Base-by-base conservation (phyloP, 2,888 invertebrate species). In the Phragmatobia fuliginosa region DNA sequence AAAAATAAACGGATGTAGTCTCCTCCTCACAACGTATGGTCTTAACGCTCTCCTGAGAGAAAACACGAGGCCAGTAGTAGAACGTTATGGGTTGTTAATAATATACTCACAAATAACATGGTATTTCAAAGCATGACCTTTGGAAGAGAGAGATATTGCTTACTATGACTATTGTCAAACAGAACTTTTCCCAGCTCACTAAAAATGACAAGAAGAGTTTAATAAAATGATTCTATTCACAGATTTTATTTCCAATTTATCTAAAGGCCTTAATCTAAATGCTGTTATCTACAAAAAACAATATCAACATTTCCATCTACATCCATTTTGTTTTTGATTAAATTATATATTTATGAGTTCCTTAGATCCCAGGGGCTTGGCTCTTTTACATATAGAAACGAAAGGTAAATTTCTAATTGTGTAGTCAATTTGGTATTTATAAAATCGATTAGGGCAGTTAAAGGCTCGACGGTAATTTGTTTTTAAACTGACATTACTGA, bases 281-380 rank as follows among this genome's bases (percentile, higher is more conserved):
- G 63, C 72, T 78, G 65, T 70, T 67, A 65, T 58, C 32, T 62
- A 71, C 64, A 64, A 80, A 65, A 49, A 64, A 69, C 49, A 28
- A 11, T 8, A 21, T 56, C 25, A 18, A 56, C 38, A 56, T 68
- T 49, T 49, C 62, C 41, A 70, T 79, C 66, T 66, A 45, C 68
- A 76, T 72, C 69, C 77, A 76, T 79, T 81, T 80, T 77, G 65
- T 73, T 79, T 77, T 63, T 75, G 79, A 80, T 80, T 81, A 81
- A 79, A 81, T 80, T 81, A 80, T 80, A 77, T 81, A 81, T 81
- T 79, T 81, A 81, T 79, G 81, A 82, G 71, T 77, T 73, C 62
- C 80, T 66, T 67, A 16, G 14, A 66, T 81, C 76, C 78, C 74
- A 45, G 66, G 73, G 64, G 78, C 45, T 72, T 65, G 67, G 65